Evolutionary conservation across 2,888 invertebrate species (phyloP), one percentile per base, ranked within the genome.

Genomic region (Heliconius hortense): DNA sequence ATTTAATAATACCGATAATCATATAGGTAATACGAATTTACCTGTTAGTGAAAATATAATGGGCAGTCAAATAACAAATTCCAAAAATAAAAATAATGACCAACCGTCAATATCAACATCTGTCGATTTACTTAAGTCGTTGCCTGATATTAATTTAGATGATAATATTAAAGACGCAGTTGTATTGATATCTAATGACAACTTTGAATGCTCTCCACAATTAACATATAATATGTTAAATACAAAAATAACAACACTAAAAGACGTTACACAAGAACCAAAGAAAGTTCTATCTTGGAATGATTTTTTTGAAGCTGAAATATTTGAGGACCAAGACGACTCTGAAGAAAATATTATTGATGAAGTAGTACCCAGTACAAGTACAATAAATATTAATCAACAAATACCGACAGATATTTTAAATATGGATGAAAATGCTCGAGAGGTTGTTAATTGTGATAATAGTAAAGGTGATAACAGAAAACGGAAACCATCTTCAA

Each of bases 231-330:
- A 31, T 28, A 39, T 28, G 39, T 31, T 63, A 62, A 56, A 11
- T 21, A 28, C 28, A 56, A 60, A 53, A 18, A 31, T 56, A 63
- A 59, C 18, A 2, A 24, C 48, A 60, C 2, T 11, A 59, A 3
- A 31, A 26, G 35, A 70, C 43, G 43, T 18, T n/a, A 21, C 31
- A 62, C 18, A 24, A 26, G 67, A 71, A 53, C 26, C 56, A 48
- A 39, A 53, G 21, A 43, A 62, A 26, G 35, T 28, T 68, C 35
- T 77, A 39, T 28, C 76, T 35, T 78, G 74, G 91, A 81, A 85
- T 76, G 82, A 90, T 68, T 89, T 92, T 86, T 87, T 91, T 80
- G 91, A 91, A 80, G 82, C 82, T 31, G 87, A 90, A 75, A 78
- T 90, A 66, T 80, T 91, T 72, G 74, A 78, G 28, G 80, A 82